Conservation (phyloP, 2,888 invertebrate genomes). For the Ichneumon xanthorius region DNA sequence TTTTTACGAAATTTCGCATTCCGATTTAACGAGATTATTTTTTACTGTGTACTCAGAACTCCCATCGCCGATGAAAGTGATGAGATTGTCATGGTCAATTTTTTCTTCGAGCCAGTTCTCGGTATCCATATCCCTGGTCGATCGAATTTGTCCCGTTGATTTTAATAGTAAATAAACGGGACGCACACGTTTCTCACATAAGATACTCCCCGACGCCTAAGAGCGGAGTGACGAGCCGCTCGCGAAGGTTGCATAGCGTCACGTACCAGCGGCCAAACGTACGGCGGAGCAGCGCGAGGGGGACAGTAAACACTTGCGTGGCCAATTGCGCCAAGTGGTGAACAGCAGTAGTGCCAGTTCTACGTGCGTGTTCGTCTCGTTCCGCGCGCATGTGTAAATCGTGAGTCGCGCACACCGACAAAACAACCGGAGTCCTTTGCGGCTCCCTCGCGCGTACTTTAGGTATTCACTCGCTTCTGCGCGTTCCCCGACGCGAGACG, state of each 20-base stretch:
- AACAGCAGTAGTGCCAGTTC: conserved; percentile 69
- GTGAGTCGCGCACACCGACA: conserved; percentile 11
- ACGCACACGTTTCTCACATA: conserved; percentile 47
- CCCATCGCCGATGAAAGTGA: background rate
- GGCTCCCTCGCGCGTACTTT: conserved; percentile 3
- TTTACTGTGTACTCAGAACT: background rate
- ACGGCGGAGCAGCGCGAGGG: conserved; percentile 73
- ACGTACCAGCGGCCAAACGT: conserved; percentile 75
- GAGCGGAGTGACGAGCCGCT: conserved; percentile 63
- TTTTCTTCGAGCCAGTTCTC: background rate
- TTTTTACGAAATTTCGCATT: too few relatives aligned
- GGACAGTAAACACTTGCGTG: conserved; percentile 83
- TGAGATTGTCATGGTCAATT: background rate
- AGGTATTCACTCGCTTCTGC: conserved; percentile 47
- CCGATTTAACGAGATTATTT: too few relatives aligned
- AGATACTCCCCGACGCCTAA: conserved; percentile 64
- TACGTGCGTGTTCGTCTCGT: conserved; percentile 70
- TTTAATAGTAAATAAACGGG: conserved; percentile 3
- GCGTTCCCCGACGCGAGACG: conserved; percentile 29
- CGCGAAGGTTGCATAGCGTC: conserved; percentile 82
- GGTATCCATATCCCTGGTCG: background rate
- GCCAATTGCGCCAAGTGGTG: conserved; percentile 83
- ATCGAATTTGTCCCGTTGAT: background rate
- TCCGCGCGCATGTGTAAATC: conserved; percentile 55
- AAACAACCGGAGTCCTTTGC: conserved; percentile 3